Percentiles rank a stretch among this genome's conserved stretches.
phyloP scores from a whole-genome alignment of 2,797 vertebrate species.

The Sebastes cheni region DNA sequence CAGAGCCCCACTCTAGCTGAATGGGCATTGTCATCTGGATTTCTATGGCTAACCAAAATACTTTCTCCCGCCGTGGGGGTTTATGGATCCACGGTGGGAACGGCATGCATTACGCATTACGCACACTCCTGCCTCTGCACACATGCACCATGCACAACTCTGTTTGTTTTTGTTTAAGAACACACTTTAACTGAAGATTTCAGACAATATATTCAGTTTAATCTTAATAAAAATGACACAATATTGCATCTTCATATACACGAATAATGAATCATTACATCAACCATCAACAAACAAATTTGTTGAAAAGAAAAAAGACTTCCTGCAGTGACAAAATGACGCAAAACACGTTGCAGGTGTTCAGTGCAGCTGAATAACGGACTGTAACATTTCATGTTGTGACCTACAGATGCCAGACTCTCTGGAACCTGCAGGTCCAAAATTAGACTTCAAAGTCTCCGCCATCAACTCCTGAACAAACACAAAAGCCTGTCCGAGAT shows the following conservation, averaged over 20 bases:
- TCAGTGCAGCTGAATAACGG: slow-evolving; percentile 19
- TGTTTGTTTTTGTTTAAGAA: slow-evolving; percentile 48
- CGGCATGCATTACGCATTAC: slow-evolving; percentile 57
- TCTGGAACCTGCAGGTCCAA: slow-evolving; percentile 22
- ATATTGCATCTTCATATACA: slow-evolving; percentile 73
- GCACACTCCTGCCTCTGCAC: slow-evolving; percentile 25
- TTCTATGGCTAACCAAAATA: slow-evolving; percentile 82
- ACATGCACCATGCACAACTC: not conserved
- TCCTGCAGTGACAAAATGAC: slow-evolving; percentile 35
- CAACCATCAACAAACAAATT: slow-evolving; percentile 38
- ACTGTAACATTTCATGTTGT: slow-evolving; percentile 32
- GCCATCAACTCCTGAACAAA: slow-evolving; percentile 3
- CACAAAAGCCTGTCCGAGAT: slow-evolving; percentile 27
- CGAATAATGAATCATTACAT: slow-evolving; percentile 67
- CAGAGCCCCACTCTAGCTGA: slow-evolving; percentile 77
- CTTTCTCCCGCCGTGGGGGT: slow-evolving; percentile 77
- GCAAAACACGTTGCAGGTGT: slow-evolving; percentile 55
- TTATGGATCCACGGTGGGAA: slow-evolving; percentile 70
- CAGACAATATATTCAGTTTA: slow-evolving; percentile 75
- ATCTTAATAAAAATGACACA: slow-evolving; percentile 72
- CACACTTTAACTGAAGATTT: slow-evolving; percentile 49
- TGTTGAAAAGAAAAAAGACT: slow-evolving; percentile 41
- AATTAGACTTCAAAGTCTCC: slow-evolving; percentile 19
- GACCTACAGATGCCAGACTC: slow-evolving; percentile 8
- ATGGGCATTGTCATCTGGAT: slow-evolving; percentile 84